Conservation (phyloP, 2,113 vertebrate species). For the Rattus rattus region DNA sequence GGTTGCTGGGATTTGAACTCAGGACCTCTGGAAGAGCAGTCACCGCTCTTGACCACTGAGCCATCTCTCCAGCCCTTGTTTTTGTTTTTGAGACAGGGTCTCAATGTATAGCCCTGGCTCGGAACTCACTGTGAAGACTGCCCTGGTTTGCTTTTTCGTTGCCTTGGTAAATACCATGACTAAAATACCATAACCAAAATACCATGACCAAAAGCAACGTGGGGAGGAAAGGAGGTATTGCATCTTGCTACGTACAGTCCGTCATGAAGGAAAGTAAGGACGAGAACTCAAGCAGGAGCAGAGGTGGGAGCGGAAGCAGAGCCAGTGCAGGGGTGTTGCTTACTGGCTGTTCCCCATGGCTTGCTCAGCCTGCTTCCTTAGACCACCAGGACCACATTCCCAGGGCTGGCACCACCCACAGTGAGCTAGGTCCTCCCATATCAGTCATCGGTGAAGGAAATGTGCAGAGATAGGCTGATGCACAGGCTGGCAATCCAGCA, state of each 20-base stretch:
- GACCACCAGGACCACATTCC: neutral
- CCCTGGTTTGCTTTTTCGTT: neutral
- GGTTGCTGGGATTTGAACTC: no score
- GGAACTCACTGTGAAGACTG: neutral
- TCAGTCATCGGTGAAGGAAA: neutral
- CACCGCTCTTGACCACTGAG: no score
- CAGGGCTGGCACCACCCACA: neutral
- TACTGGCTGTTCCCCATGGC: neutral
- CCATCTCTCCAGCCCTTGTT: no score
- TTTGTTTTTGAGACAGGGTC: neutral
- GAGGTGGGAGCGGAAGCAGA: neutral
- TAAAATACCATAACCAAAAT: neutral
- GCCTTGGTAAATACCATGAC: neutral
- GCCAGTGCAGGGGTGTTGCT: neutral
- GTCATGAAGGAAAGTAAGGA: neutral
- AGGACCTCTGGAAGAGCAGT: no score
- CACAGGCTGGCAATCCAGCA: neutral
- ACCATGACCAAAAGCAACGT: neutral
- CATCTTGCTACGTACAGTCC: neutral
- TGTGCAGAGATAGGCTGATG: neutral
- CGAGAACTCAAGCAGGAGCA: neutral
- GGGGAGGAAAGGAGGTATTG: neutral
- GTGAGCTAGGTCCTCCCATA: neutral
- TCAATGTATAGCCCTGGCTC: neutral
- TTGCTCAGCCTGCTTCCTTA: neutral